Evolutionary conservation across 2,113 vertebrate genomes (phyloP), one percentile per base, ranked within the genome.

Genomic region (Pluvianellus socialis): DNA sequence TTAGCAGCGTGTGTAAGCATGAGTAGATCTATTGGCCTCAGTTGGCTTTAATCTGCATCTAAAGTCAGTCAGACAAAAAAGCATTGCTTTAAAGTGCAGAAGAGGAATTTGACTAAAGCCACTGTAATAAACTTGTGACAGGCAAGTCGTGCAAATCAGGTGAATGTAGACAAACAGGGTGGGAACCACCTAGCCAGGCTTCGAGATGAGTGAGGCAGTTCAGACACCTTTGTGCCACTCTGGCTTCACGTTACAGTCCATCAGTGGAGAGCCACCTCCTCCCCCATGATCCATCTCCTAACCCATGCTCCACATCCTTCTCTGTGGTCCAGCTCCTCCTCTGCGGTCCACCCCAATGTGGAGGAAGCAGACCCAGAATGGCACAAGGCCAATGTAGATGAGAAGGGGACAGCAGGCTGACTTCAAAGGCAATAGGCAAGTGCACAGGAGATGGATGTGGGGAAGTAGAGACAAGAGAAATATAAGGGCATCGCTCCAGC

Each of bases 261-360:
- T 26, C 67, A 12, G 21, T 21, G 62, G 52, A 52, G 35, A 87
- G 17, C 68, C 28, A 30, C 53, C 70, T 56, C 56, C 28, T 49
- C 3, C 53, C 27, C 6, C 13, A 7, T 18, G 38, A 40, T 40
- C 44, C 67, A 50, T 26, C 23, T 52, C 27, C 87, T 28, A 49
- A 30, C 16, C 21, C 4, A 1, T 17, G 33, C 32, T 40, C 12
- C 45, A 77, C 45, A 12, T 77, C 58, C n/a, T 49, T 27, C 56
- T 20, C 30, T 4, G 52, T 19, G 38, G 44, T 7, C 14, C 42
- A 47, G 2, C 21, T 50, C 18, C 40, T 66, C 27, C 45, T 24
- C 28, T 4, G 50, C 12, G 38, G 38, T 6, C 15, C 47, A 73
- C 17, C 24, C 35, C 56, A 42, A 1, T 0, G 0, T 56, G 62